These are phyloP conservation scores for Drosophila mauritiana DNA, from an alignment of 1,140 invertebrate genomes.

Conservation along the genomic window DNA sequence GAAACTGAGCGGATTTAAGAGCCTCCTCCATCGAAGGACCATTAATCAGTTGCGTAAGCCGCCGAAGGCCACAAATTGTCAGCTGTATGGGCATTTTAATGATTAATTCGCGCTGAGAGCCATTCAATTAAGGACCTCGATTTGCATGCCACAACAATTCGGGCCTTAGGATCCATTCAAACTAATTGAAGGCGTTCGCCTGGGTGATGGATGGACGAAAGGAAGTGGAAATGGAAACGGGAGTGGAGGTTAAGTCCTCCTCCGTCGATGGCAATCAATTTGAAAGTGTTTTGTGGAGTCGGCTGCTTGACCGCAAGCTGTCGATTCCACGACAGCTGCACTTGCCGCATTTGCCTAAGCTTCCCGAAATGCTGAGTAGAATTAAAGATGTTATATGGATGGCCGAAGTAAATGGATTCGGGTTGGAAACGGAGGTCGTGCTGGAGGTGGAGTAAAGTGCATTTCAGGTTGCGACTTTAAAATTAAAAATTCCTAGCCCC, in stretches of 20 bases:
- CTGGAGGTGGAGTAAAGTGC: constrained; percentile 50
- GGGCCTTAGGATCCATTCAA: constrained; percentile 43
- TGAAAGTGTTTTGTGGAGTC: constrained; percentile 69
- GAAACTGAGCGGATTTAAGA: constrained; percentile 65
- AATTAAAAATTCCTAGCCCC: constrained; percentile 73
- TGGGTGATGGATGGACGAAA: constrained; percentile 61
- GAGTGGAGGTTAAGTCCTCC: background rate
- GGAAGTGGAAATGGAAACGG: background rate
- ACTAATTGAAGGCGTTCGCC: constrained; percentile 47
- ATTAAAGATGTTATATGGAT: constrained; percentile 11
- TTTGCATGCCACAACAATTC: constrained; percentile 66
- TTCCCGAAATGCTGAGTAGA: constrained; percentile 19
- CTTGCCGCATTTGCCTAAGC: constrained; percentile 75
- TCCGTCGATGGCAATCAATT: constrained; percentile 61
- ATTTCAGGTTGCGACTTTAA: constrained; percentile 74
- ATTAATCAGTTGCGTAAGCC: constrained; percentile 71
- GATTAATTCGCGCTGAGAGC: constrained; percentile 71
- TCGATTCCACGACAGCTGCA: constrained; percentile 78
- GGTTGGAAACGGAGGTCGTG: background rate
- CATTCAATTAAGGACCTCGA: constrained; percentile 70
- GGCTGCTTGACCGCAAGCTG: constrained; percentile 72
- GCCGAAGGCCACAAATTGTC: constrained; percentile 58
- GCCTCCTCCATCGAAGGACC: constrained; percentile 24
- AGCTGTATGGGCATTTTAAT: constrained; percentile 69
- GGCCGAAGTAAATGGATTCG: constrained; percentile 33